Base-by-base conservation (phyloP, 1,140 invertebrate genomes). In the Macrobrachium nipponense region DNA sequence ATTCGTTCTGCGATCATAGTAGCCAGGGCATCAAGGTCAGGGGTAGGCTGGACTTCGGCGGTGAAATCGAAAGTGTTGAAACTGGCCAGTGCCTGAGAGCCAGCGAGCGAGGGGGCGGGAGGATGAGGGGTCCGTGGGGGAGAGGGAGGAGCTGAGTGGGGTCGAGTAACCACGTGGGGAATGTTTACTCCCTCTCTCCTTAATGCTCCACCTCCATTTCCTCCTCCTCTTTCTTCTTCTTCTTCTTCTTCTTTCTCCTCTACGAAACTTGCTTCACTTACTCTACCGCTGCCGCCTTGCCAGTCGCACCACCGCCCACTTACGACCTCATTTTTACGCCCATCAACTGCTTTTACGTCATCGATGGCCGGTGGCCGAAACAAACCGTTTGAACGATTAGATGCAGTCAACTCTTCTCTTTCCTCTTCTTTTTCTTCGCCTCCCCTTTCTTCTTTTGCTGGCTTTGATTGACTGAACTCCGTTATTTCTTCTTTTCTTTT, bases 11-110 rank as follows among this genome's bases (percentile, higher is more conserved):
- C 84, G 51, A 86, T 86, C 66, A 86, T 36, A 20, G 84, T 86
- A 51, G 84, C 84, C 84, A 86, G 84, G 17, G 84, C 84, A n/a
- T 86, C 84, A 86, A 86, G 84, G 84, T 86, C 84, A 86, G 84
- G 84, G 84, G 77, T 86, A 75, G 64, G 77, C 66, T 20, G 84
- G 75, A 11, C 77, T 43, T 60, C 77, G 59, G 18, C 43, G 62
- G 77, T 80, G 84, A 86, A 86, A 86, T 80, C 78, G 77, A 86
- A 86, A 86, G 84, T 86, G 82, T 58, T 51, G 51, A 51, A 51
- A 51, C 68, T 27, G 36, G 68, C 27, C 36, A 43, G 23, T 43
- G 36, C 23, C 68, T 76, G 51, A 59, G 73, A 72, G 27, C 77
- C 23, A 58, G 79, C 17, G 58, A 77, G 62, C 8, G 82, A 23